Evolutionary conservation across 2,797 vertebrate species (phyloP).

Genomic region (Dipus sagitta): DNA sequence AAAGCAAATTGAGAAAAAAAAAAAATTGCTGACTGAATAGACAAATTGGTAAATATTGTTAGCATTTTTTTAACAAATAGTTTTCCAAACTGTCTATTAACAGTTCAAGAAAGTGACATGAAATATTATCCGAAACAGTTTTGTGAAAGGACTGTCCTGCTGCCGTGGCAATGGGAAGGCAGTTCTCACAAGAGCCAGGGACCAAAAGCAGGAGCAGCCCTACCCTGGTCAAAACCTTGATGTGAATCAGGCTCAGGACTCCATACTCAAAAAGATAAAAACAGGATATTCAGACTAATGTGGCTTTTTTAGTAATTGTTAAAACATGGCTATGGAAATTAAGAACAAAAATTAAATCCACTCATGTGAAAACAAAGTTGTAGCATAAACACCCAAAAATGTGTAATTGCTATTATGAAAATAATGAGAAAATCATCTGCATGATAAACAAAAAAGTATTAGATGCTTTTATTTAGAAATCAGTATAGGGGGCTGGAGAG

Average conservation of each 20-base stretch:
- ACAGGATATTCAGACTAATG: conserved; percentile 46
- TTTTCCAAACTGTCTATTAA: conserved; percentile 36
- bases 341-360: conserved; percentile 53
- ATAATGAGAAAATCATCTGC: neutral
- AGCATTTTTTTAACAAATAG: conserved; percentile 41
- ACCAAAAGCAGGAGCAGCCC: neutral
- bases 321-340: conserved; percentile 46
- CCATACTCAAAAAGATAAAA: conserved; percentile 4
- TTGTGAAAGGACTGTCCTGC: conserved; percentile 11
- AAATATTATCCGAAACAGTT: conserved; percentile 41
- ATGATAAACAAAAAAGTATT: conserved; percentile 35
- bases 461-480: neutral
- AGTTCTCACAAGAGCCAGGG: neutral
- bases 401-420: conserved; percentile 25
- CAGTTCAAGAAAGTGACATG: conserved; percentile 33
- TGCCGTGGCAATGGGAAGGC: neutral
- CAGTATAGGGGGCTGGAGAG: neutral
- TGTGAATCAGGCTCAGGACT: neutral
- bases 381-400: neutral
- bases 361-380: conserved; percentile 58
- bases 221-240: neutral
- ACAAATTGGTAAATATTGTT: conserved; percentile 56
- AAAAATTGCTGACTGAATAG: conserved; percentile 45
- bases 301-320: conserved; percentile 48
- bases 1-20: conserved; percentile 32